A percentile compares a stretch with the other conserved stretches of the same genome.
Evolutionary conservation across 2,888 invertebrate species (phyloP).

Genomic region (Pheosia tremula): DNA sequence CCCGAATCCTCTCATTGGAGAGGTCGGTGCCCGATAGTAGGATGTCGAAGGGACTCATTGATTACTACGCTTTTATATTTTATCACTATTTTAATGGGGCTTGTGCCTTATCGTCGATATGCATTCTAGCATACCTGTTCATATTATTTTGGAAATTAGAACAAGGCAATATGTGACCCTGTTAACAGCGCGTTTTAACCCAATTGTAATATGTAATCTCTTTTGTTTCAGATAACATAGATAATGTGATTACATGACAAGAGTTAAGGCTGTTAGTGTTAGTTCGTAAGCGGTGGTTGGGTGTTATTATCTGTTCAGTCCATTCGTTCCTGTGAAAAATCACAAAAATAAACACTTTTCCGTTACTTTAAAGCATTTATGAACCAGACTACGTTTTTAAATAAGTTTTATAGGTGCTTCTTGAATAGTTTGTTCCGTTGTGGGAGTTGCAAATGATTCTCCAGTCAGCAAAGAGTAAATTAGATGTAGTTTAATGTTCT

Average conservation of each 20-base stretch:
- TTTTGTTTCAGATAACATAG: conserved; percentile 5
- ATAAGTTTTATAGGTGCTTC: conserved; percentile 29
- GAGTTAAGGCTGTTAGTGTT: conserved; percentile 5
- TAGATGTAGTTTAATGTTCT: conserved; percentile 11
- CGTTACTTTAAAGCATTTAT: conserved; percentile 40
- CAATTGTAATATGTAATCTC: neutral
- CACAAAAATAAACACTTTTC: conserved; percentile 45
- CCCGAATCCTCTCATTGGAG: too few relatives aligned
- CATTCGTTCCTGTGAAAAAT: conserved; percentile 38
- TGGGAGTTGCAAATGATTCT: conserved; percentile 27
- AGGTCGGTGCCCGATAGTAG: too few relatives aligned
- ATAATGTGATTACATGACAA: conserved; percentile 1
- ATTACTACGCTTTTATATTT: too few relatives aligned
- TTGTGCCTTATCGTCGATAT: too few relatives aligned
- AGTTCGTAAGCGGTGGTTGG: conserved; percentile 5
- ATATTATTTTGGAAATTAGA: too few relatives aligned
- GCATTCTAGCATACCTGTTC: too few relatives aligned
- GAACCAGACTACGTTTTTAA: conserved; percentile 27
- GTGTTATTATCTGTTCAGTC: conserved; percentile 31
- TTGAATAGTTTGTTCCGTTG: conserved; percentile 6
- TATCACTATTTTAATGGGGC: too few relatives aligned
- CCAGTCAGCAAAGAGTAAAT: conserved; percentile 46
- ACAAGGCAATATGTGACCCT: too few relatives aligned
- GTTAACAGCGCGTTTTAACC: too few relatives aligned
- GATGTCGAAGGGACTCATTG: too few relatives aligned